A percentile compares a stretch with the other conserved stretches of the same genome.
Conservation (phyloP, 2,888 invertebrate species). For the Xylota sylvarum region DNA sequence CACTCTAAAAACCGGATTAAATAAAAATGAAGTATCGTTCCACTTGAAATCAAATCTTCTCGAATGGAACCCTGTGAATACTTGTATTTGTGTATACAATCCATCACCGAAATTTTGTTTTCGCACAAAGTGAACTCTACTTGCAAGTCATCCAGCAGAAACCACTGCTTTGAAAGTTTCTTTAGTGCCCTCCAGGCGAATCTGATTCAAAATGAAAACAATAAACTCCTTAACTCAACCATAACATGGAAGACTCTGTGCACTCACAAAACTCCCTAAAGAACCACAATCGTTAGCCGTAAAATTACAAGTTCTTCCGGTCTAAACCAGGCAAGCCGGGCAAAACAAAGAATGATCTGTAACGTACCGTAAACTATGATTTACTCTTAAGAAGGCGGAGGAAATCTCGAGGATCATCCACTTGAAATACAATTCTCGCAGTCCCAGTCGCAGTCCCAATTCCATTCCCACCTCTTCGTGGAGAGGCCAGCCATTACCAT, state of each 20-base stretch:
- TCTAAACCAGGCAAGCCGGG: slow-evolving; percentile 33
- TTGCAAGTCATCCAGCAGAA: slow-evolving; percentile 48
- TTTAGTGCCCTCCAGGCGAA: slow-evolving; percentile 29
- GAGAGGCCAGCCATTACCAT: slow-evolving; percentile 54
- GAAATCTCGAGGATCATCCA: slow-evolving; percentile 57
- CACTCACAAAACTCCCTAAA: slow-evolving; percentile 3
- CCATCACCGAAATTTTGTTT: slow-evolving; percentile 5
- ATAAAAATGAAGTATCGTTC: slow-evolving; percentile 33
- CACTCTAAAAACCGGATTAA: slow-evolving; percentile 63
- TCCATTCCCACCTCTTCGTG: slow-evolving; percentile 51
- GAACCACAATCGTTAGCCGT: slow-evolving; percentile 72
- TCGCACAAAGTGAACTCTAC: neutral
- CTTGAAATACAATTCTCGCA: slow-evolving; percentile 47
- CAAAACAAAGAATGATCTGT: slow-evolving; percentile 65
- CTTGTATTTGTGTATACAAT: neutral
- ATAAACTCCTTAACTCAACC: slow-evolving; percentile 54
- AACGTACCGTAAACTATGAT: slow-evolving; percentile 76
- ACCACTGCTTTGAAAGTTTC: slow-evolving; percentile 36
- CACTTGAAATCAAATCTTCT: slow-evolving; percentile 55
- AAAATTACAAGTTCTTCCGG: slow-evolving; percentile 77
- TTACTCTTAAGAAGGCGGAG: slow-evolving; percentile 48
- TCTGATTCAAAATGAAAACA: slow-evolving; percentile 49
- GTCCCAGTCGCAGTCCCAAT: slow-evolving; percentile 10
- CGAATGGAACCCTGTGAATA: slow-evolving; percentile 30
- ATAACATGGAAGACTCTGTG: slow-evolving; percentile 41